Percentiles rank a stretch among this genome's conserved stretches.
phyloP scores from a whole-genome alignment of 2,113 vertebrate species.

The Sterrhoptilus dennistouni region DNA sequence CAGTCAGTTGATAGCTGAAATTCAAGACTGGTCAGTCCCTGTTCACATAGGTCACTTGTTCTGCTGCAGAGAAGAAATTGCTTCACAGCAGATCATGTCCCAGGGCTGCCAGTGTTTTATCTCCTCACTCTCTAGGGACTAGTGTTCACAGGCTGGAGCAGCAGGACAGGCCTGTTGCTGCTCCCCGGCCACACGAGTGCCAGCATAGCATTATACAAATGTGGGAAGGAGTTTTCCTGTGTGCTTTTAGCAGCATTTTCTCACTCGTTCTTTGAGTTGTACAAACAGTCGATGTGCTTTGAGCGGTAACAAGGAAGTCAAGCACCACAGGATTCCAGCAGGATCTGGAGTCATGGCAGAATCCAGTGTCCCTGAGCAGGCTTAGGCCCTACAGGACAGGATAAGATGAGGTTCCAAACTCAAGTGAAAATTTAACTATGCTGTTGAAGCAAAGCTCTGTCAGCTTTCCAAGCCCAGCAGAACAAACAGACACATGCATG shows the following conservation, averaged over 20 bases:
- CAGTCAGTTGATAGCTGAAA: slow-evolving; percentile 25
- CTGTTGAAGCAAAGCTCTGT: background rate
- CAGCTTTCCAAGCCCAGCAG: background rate
- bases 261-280: background rate
- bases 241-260: background rate
- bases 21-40: background rate
- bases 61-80: background rate
- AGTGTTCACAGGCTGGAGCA: background rate
- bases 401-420: background rate
- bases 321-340: background rate
- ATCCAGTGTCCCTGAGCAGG: background rate
- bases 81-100: background rate
- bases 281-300: background rate
- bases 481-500: background rate
- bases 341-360: background rate
- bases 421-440: background rate
- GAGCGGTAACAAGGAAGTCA: background rate
- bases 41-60: background rate
- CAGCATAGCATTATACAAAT: background rate
- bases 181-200: background rate
- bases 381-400: background rate
- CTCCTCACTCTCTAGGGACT: background rate
- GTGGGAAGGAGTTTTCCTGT: background rate
- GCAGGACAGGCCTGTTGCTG: background rate
- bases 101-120: background rate